Base-by-base conservation (phyloP, 2,888 invertebrate genomes). In the Cosmia trapezina region DNA sequence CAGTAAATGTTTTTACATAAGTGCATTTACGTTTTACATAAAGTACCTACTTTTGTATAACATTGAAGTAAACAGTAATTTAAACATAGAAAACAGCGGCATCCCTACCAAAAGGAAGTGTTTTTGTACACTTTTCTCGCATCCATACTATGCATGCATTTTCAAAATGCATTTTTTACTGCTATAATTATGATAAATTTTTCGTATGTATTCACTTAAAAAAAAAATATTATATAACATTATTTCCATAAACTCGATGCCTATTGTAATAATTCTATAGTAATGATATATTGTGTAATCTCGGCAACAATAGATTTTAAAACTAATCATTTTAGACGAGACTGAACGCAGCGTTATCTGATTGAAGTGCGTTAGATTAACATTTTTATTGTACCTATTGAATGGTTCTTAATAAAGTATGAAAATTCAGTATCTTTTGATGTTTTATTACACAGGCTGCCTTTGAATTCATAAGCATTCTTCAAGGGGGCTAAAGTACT, bases 341-440 rank as follows among this genome's bases (percentile, higher is more conserved):
- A 95, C 95, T 95, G 95, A 95, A 89, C 91, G 91, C 91, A 90
- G 89, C 82, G 89, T 88, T 90, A 88, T 89, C 89, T 88, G 88
- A 90, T 84, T 73, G 68, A 86, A 88, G 89, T 89, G 90, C 88
- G 89, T 93, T 94, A 94, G 93, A 86, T 75, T 90, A 91, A 94
- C 91, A 91, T 94, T 94, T 94, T 94, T 94, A 95, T 93, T 93
- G 91, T 95, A 93, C 89, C 92, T 93, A 94, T 90, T 94, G 85
- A 91, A 93, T 93, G 93, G 91, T 94, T 95, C 94, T 93, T 94
- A 95, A 93, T 95, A 95, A 94, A 95, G 84, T 89, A 89, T 87
- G 80, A 89, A 87, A 89, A 86, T 83, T 88, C 86, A 83, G 70
- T 74, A 73, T 7, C 5, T 59, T 59, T 47, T 62, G 62, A n/a